A percentile compares a stretch with the other conserved stretches of the same genome.
phyloP scores from a whole-genome alignment of 2,797 vertebrate genomes.

The Salmo trutta region DNA sequence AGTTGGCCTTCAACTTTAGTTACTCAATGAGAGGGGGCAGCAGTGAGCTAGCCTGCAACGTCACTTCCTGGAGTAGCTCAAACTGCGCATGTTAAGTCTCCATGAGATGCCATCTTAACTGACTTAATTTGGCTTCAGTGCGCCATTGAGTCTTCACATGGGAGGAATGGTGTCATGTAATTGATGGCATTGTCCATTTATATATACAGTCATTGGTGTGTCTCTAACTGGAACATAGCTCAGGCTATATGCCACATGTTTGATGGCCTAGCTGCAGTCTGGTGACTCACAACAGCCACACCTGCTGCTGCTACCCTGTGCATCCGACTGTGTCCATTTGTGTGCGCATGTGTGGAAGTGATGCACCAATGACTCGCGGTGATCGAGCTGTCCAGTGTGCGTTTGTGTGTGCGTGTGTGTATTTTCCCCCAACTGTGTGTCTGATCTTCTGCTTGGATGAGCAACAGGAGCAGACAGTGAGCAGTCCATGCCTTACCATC shows the following conservation, averaged over 20 bases:
- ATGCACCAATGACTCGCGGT: conserved; percentile 59
- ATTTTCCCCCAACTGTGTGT: conserved; percentile 6
- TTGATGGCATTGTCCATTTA: too few species aligned
- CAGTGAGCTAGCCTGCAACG: too few species aligned
- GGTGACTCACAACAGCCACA: conserved; percentile 40
- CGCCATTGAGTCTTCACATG: too few species aligned
- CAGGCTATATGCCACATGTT: conserved; percentile 52
- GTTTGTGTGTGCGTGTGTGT: conserved; percentile 21
- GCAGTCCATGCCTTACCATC: conserved; percentile 40
- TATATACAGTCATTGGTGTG: too few species aligned
- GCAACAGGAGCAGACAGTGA: conserved; percentile 52
- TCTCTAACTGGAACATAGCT: conserved; percentile 68
- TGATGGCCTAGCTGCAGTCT: conserved; percentile 50
- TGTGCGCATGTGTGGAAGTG: conserved; percentile 44
- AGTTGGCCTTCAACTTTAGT: too few species aligned
- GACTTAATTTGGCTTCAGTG: too few species aligned
- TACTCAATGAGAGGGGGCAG: too few species aligned
- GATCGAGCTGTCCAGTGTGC: conserved; percentile 33
- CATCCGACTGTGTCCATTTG: conserved; percentile 36
- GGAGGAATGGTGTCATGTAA: too few species aligned
- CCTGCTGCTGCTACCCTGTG: conserved; percentile 5
- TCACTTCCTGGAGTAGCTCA: too few species aligned
- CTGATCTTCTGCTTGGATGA: conserved; percentile 30
- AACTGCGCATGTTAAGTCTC: too few species aligned
- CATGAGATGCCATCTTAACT: too few species aligned